Evolutionary conservation across 2,888 invertebrate species (phyloP), one percentile per base, ranked within the genome.

Genomic region (Noctua pronuba): DNA sequence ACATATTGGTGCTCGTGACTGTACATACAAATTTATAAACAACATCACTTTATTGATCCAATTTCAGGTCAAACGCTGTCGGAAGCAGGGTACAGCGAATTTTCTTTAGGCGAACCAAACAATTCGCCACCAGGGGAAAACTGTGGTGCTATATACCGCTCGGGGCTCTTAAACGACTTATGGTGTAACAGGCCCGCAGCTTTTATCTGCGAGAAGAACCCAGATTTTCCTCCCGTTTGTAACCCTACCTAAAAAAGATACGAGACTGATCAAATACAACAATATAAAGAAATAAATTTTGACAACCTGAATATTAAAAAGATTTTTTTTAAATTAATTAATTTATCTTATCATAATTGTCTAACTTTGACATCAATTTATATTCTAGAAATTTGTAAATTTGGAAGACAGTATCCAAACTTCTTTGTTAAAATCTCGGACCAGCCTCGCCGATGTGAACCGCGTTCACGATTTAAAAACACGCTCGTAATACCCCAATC

Each of bases 81-180:
- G 2, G 84, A 89, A 28, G 92, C 94, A 1, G 94, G 94, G 0
- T 95, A 89, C 77, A 75, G 74, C 60, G 89, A 87, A 38, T 95
- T 93, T 86, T 67, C 78, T 0, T 66, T 41, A 0, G 89, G 88
- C 0, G 91, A 93, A 69, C 93, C 93, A 0, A 90, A 92, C 71
- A 92, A 93, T 49, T 46, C 87, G 0, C 85, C 89, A 0, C 74
- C 78, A 0, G 91, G 90, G 0, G 90, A 93, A 79, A 92, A 28
- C 76, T 94, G 93, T 64, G 92, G 92, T 0, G 86, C 88, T 0
- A 84, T 94, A 5, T 90, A 88, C 80, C 85, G 92, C 0, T 68
- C 69, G 1, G 92, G 88, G 0, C 55, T 83, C 11, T 73, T 93
- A 0, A 90, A 92, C 35, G 93, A 94, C 75, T 73, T 90, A 10